These are phyloP conservation scores for Epirrhoe alternata DNA, from an alignment of 2,888 invertebrate species.

Conservation along the genomic window DNA sequence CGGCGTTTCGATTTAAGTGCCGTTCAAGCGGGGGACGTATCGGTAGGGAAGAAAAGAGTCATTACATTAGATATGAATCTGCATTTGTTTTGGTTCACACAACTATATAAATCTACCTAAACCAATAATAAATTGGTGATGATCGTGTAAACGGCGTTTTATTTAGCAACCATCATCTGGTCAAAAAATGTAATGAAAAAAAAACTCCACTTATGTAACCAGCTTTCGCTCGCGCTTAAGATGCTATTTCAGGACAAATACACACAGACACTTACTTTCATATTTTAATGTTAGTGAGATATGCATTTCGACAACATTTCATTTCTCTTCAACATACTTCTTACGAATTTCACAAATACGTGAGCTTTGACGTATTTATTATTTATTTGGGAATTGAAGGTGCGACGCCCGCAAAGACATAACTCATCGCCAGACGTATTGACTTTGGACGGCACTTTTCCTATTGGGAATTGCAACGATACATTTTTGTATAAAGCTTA, in stretches of 20 bases:
- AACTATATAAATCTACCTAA: not conserved
- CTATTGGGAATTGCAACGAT: slow-evolving; percentile 74
- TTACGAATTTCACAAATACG: slow-evolving; percentile 65
- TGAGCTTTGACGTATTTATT: slow-evolving; percentile 76
- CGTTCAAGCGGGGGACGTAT: slow-evolving; percentile 62
- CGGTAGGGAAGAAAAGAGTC: slow-evolving; percentile 51
- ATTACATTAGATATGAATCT: slow-evolving; percentile 1
- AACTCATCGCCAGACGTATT: slow-evolving; percentile 82
- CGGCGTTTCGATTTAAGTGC: slow-evolving; percentile 71
- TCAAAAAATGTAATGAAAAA: too few species aligned
- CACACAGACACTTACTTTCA: too few species aligned
- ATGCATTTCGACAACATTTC: not conserved
- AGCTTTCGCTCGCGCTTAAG: too few species aligned
- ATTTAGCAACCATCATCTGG: too few species aligned
- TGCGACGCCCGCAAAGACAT: slow-evolving; percentile 75
- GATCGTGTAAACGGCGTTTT: too few species aligned
- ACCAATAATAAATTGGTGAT: too few species aligned
- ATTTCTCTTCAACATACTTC: slow-evolving; percentile 17
- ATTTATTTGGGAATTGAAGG: slow-evolving; percentile 82
- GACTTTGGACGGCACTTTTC: slow-evolving; percentile 72
- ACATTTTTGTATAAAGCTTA: slow-evolving; percentile 33
- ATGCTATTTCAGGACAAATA: too few species aligned
- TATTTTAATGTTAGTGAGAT: too few species aligned
- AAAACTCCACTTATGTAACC: too few species aligned
- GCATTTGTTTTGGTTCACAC: not conserved